Percentiles rank a stretch among this genome's conserved stretches.
Conservation (phyloP, 2,113 vertebrate species). For the Bos indicus region DNA sequence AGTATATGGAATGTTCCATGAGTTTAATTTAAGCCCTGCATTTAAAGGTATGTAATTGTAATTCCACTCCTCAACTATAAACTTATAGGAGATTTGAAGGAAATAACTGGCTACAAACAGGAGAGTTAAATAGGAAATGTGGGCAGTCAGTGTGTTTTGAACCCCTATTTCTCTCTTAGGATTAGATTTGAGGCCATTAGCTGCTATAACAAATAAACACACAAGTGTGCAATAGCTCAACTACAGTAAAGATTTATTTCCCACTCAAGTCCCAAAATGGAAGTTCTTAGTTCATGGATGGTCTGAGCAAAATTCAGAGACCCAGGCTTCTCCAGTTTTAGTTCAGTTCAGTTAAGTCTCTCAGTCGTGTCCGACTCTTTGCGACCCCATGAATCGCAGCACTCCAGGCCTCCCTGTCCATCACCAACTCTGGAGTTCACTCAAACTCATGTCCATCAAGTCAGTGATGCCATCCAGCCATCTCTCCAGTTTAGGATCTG, state of each 20-base stretch:
- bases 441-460: too few relatives aligned
- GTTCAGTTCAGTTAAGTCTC: too few relatives aligned
- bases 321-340: neutral
- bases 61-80: neutral
- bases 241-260: neutral
- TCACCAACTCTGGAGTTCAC: too few relatives aligned
- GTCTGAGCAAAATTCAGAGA: neutral
- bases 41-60: neutral
- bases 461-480: too few relatives aligned
- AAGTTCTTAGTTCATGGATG: neutral
- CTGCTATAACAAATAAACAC: neutral
- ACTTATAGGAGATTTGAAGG: neutral
- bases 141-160: neutral
- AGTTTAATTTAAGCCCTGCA: neutral
- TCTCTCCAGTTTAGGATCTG: neutral
- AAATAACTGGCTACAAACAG: neutral
- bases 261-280: neutral
- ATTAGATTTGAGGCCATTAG: neutral
- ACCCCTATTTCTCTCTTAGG: neutral
- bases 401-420: too few relatives aligned
- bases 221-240: neutral
- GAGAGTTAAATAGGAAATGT: neutral
- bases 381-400: too few relatives aligned
- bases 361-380: too few relatives aligned
- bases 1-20: neutral